Evolutionary conservation across 1,140 invertebrate species (phyloP).

Genomic region (Paramacrobiotus metropolitanus): DNA sequence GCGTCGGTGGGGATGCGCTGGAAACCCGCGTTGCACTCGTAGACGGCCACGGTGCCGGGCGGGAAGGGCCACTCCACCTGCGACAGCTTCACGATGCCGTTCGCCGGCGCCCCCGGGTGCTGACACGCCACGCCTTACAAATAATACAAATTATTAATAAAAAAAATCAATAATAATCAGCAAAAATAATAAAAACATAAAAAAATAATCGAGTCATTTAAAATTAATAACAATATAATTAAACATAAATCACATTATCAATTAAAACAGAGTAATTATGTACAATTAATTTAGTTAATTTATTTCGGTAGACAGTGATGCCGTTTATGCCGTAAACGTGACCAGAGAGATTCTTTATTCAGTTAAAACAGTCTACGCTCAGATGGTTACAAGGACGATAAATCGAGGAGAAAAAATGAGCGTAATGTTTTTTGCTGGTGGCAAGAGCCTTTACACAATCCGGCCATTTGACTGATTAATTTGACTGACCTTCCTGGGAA

Average conservation of each 20-base stretch:
- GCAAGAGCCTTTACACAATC: background rate
- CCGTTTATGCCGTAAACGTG: too few relatives aligned
- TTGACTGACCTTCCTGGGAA: background rate
- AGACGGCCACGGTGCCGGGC: conserved; percentile 2
- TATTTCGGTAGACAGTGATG: background rate
- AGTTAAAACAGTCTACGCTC: too few relatives aligned
- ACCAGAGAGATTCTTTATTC: too few relatives aligned
- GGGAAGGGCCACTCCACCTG: background rate
- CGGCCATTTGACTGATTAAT: background rate
- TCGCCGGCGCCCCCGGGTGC: background rate
- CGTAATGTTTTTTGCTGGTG: too few relatives aligned
- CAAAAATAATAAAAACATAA: background rate
- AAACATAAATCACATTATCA: background rate
- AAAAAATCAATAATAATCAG: too few relatives aligned
- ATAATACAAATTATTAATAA: background rate
- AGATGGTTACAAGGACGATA: too few relatives aligned
- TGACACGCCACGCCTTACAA: background rate
- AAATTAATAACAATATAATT: background rate
- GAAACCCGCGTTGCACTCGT: conserved; percentile 2
- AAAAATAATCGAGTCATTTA: background rate
- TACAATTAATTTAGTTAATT: background rate
- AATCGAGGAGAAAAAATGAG: too few relatives aligned
- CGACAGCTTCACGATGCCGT: background rate
- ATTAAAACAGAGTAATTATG: background rate
- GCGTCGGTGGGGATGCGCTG: background rate